Evolutionary conservation across 1,140 invertebrate species (phyloP).

Genomic region (Bacillus rossius): DNA sequence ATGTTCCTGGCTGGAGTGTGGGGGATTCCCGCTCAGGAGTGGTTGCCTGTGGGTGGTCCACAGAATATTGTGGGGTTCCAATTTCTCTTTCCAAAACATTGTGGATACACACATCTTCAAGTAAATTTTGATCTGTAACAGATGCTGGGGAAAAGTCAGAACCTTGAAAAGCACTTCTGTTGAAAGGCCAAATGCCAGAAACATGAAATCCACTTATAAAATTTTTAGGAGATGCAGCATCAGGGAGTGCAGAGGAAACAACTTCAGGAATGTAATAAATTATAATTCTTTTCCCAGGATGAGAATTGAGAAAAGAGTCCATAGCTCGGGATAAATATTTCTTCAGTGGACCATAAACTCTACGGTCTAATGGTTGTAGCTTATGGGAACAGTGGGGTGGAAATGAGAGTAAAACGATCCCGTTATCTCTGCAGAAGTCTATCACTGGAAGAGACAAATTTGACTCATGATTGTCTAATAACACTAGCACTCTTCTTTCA

Average conservation of each 20-base stretch:
- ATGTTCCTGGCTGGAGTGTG: not conserved
- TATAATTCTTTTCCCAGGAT: conserved; percentile 30
- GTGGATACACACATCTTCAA: not conserved
- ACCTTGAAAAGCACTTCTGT: conserved; percentile 27
- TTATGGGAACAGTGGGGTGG: conserved; percentile 44
- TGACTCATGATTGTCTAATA: conserved; percentile 4
- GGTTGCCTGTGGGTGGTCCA: not conserved
- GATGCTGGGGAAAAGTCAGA: conserved; percentile 33
- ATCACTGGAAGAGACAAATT: not conserved
- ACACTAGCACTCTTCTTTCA: not conserved
- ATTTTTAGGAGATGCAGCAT: conserved; percentile 31
- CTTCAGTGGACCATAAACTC: conserved; percentile 42
- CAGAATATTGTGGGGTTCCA: not conserved
- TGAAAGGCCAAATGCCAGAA: conserved; percentile 29
- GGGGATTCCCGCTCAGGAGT: not conserved
- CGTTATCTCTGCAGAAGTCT: conserved; percentile 26
- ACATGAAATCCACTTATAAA: conserved; percentile 28
- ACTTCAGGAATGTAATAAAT: conserved; percentile 34
- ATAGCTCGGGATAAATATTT: conserved; percentile 25
- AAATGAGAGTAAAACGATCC: conserved; percentile 37
- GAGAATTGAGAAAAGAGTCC: conserved; percentile 16
- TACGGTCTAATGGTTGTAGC: conserved; percentile 44
- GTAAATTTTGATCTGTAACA: conserved; percentile 32
- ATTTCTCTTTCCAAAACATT: not conserved
- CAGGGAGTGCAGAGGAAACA: conserved; percentile 22